phyloP scores from a whole-genome alignment of 2,888 invertebrate genomes.

The Onthophagus sagittarius region DNA sequence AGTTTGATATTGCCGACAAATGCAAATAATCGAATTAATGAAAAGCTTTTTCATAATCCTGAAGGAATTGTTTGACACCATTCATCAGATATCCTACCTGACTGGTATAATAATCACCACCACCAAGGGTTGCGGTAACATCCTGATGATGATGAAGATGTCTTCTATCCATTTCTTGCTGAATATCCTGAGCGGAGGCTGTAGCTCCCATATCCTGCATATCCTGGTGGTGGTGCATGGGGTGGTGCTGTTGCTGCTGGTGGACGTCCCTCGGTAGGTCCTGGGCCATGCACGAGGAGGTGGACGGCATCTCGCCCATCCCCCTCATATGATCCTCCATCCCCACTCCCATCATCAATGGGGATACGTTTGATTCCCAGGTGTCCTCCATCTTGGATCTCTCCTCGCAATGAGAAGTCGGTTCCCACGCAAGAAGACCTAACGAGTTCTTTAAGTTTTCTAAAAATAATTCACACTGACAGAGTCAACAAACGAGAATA shows the following conservation, averaged over 20 bases:
- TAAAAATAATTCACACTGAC: not conserved
- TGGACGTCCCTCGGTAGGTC: slow-evolving; percentile 35
- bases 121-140: slow-evolving; percentile 34
- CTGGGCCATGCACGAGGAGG: slow-evolving; percentile 30
- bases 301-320: slow-evolving; percentile 40
- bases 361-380: slow-evolving; percentile 49
- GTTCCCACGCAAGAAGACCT: slow-evolving; percentile 30
- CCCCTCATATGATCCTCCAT: slow-evolving; percentile 40
- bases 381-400: slow-evolving; percentile 47
- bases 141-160: slow-evolving; percentile 32
- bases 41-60: not conserved
- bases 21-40: not conserved
- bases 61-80: not conserved
- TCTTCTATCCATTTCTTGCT: slow-evolving; percentile 40
- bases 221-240: slow-evolving; percentile 37
- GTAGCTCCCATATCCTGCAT: slow-evolving; percentile 28
- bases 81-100: slow-evolving; percentile 35
- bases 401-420: slow-evolving; percentile 6
- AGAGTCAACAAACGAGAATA: too few relatives aligned
- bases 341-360: slow-evolving; percentile 48
- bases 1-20: too few relatives aligned
- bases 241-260: slow-evolving; percentile 31
- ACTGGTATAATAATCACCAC: slow-evolving; percentile 40
- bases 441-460: not conserved
- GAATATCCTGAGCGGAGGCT: slow-evolving; percentile 28